Evolutionary conservation across 1,140 invertebrate species (phyloP).

Genomic region (Amyelois transitella): DNA sequence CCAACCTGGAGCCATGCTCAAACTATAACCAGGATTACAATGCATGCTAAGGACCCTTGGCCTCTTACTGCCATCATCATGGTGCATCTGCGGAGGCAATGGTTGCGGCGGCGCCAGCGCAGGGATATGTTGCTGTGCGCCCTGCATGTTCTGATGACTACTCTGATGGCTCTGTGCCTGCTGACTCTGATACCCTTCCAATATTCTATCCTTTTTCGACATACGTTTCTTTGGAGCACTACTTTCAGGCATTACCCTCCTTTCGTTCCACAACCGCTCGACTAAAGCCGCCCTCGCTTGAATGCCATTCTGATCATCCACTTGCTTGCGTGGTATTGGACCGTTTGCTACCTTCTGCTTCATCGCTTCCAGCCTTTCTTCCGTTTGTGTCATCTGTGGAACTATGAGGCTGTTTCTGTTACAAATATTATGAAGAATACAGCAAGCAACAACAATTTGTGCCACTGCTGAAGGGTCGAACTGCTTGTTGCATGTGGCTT

Average conservation of each 20-base stretch:
- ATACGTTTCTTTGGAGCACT: conserved; percentile 37
- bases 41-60: conserved; percentile 27
- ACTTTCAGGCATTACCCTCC: conserved; percentile 33
- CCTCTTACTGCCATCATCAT: conserved; percentile 41
- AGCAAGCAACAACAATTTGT: conserved; percentile 53
- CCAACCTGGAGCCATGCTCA: conserved; percentile 43
- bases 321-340: conserved; percentile 39
- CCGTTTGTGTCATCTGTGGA: conserved; percentile 43
- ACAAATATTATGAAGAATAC: conserved; percentile 55
- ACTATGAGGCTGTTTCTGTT: conserved; percentile 31
- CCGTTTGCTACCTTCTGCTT: conserved; percentile 59
- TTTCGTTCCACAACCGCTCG: conserved; percentile 52
- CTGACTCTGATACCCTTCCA: conserved; percentile 24
- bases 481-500: conserved; percentile 54
- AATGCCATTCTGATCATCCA: conserved; percentile 35
- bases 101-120: background rate
- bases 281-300: conserved; percentile 33
- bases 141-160: conserved; percentile 6
- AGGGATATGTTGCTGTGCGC: background rate
- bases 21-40: conserved; percentile 33
- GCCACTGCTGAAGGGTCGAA: conserved; percentile 46
- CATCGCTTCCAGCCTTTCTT: conserved; percentile 56
- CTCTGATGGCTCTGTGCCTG: conserved; percentile 15
- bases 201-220: conserved; percentile 41
- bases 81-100: background rate